Conservation (phyloP, 2,113 vertebrate species). For the Cranoglanis bouderius region DNA sequence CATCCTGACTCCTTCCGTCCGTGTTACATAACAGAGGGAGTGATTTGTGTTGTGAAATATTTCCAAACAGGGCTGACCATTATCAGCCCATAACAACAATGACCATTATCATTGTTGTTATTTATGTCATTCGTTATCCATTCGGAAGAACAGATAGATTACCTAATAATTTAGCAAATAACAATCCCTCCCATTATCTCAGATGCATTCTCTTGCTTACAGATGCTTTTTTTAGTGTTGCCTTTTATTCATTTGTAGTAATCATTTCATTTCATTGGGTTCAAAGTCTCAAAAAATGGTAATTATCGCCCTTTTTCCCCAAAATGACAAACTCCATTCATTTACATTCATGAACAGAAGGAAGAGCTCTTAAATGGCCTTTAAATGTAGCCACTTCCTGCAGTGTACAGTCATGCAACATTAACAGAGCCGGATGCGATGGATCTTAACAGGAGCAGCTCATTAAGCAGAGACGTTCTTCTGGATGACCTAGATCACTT, state of each 20-base stretch:
- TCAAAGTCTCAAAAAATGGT: constrained; percentile 40
- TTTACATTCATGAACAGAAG: constrained; percentile 55
- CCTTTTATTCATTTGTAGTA: constrained; percentile 42
- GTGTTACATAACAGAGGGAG: too few relatives aligned
- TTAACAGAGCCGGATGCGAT: constrained; percentile 52
- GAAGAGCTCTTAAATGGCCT: constrained; percentile 47
- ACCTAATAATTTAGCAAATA: not conserved
- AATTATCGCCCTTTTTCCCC: constrained; percentile 10
- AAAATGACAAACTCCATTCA: constrained; percentile 53
- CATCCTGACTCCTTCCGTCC: too few relatives aligned
- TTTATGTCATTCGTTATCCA: not conserved
- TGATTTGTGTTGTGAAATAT: not conserved
- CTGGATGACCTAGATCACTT: constrained; percentile 36
- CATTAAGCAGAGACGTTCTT: constrained; percentile 59
- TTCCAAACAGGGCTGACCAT: not conserved
- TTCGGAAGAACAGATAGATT: not conserved
- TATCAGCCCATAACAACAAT: too few relatives aligned
- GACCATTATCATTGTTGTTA: not conserved
- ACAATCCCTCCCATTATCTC: not conserved
- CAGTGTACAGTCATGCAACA: constrained; percentile 55
- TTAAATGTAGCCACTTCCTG: constrained; percentile 51
- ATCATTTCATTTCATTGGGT: constrained; percentile 52
- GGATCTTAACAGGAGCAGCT: constrained; percentile 48
- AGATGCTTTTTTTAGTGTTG: constrained; percentile 39
- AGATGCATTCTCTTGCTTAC: not conserved